Base-by-base conservation (phyloP, 2,113 vertebrate genomes). In the Grus americana region DNA sequence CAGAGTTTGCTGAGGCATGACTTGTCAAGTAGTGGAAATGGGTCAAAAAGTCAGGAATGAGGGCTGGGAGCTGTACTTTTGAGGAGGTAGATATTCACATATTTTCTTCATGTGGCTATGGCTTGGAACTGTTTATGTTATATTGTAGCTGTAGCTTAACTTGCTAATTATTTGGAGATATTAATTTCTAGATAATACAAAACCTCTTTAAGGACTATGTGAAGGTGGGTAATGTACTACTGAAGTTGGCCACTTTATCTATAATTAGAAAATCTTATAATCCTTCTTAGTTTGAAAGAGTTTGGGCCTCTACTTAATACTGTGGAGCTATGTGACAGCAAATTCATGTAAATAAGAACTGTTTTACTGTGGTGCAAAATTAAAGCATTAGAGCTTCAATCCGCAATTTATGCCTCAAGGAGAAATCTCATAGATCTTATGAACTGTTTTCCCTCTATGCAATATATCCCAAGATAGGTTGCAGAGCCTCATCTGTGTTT, bases 401-500 rank as follows among this genome's bases (percentile, higher is more conserved):
- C 42, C 40, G 84, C 20, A 47, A 15, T 62, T 91, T 79, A 49
- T 26, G 8, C 23, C 55, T 49, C 36, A 90, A 87, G 67, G 54
- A 86, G 46, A 82, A 75, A 73, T 24, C 55, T 94, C 19, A 42
- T 13, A 36, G 65, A 66, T 26, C 16, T 78, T n/a, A 27, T 10
- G 20, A 78, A 42, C 49, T 52, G 19, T 81, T 86, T 84, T 93
- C 22, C 26, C 27, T 47, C 9, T 34, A 24, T 70, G 30, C 3
- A 44, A 12, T 68, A 17, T 75, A 52, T 82, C 22, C 30, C 19
- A 63, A 0, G 24, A 57, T 49, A 40, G 89, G 79, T 30, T 73
- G 38, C 52, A 47, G 47, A 67, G 30, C 75, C 75, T 90, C 55
- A 79, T 65, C 44, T 94, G 78, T 92, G 47, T 87, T 88, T 82